phyloP scores from a whole-genome alignment of 2,797 vertebrate genomes.

The Pseudochaenichthys georgianus region DNA sequence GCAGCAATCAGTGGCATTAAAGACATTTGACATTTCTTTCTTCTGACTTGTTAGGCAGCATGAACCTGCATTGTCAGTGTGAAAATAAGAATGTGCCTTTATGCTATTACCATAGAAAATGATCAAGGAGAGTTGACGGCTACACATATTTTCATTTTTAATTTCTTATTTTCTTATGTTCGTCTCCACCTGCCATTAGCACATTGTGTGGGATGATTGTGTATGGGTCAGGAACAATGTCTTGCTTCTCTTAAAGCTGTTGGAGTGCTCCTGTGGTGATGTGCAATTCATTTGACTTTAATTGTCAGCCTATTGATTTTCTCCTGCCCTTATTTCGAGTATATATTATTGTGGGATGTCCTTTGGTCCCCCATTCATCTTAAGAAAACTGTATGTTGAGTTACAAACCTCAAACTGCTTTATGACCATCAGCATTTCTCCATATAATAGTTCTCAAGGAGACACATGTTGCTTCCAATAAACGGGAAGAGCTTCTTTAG shows the following conservation, averaged over 20 bases:
- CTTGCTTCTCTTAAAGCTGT: constrained; percentile 56
- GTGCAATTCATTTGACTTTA: constrained; percentile 58
- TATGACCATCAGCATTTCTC: not conserved
- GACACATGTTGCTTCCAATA: not conserved
- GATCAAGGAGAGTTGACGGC: constrained; percentile 21
- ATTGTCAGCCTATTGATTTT: constrained; percentile 50
- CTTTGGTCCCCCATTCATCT: constrained; percentile 18
- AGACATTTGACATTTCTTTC: constrained; percentile 18
- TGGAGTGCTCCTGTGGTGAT: constrained; percentile 22
- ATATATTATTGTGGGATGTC: constrained; percentile 31
- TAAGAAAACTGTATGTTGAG: not conserved
- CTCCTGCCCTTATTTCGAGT: constrained; percentile 37
- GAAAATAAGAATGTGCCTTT: constrained; percentile 27
- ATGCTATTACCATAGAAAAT: not conserved
- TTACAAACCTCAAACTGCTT: constrained; percentile 5
- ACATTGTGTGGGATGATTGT: constrained; percentile 40
- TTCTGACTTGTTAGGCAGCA: constrained; percentile 14
- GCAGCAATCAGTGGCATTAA: constrained; percentile 22
- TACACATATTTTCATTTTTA: constrained; percentile 17
- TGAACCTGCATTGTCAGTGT: constrained; percentile 12
- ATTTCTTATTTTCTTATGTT: constrained; percentile 8
- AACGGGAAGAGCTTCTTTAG: not conserved
- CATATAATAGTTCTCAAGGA: not conserved
- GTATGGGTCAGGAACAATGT: constrained; percentile 79
- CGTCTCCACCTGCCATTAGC: constrained; percentile 23